phyloP scores from a whole-genome alignment of 2,888 invertebrate genomes.

The Monoplex corrugatus region DNA sequence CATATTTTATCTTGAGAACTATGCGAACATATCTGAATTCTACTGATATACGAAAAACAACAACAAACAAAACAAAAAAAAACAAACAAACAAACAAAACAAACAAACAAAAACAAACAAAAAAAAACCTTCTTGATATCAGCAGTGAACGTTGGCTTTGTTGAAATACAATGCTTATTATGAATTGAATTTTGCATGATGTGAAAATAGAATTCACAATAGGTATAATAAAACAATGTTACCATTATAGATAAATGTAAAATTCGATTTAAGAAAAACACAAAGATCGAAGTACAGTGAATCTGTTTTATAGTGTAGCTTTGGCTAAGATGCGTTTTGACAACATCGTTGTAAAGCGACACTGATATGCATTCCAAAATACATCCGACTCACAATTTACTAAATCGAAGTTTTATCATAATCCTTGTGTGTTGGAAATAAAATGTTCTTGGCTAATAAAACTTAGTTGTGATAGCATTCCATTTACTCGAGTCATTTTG shows the following conservation, averaged over 20 bases:
- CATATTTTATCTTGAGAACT: too few species aligned
- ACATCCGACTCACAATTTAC: not conserved
- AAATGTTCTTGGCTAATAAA: not conserved
- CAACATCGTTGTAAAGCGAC: too few species aligned
- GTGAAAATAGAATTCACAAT: too few species aligned
- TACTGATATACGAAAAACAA: not conserved
- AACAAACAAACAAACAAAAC: not conserved
- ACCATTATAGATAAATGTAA: too few species aligned
- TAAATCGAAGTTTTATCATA: not conserved
- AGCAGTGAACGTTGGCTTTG: too few species aligned
- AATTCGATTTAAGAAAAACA: not conserved
- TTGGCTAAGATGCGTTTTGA: too few species aligned
- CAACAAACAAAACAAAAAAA: not conserved
- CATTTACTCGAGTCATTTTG: not conserved
- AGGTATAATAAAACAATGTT: too few species aligned
- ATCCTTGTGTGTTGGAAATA: not conserved
- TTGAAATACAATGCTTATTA: too few species aligned
- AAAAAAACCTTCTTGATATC: not conserved
- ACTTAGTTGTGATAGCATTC: not conserved
- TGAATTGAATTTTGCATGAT: too few species aligned
- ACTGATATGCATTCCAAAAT: not conserved
- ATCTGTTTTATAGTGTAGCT: too few species aligned
- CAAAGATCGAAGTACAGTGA: too few species aligned
- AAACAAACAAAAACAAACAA: not conserved
- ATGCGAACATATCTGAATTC: not conserved